Conservation (phyloP, 2,113 vertebrate genomes). For the Cyphomyrus plagiostoma region DNA sequence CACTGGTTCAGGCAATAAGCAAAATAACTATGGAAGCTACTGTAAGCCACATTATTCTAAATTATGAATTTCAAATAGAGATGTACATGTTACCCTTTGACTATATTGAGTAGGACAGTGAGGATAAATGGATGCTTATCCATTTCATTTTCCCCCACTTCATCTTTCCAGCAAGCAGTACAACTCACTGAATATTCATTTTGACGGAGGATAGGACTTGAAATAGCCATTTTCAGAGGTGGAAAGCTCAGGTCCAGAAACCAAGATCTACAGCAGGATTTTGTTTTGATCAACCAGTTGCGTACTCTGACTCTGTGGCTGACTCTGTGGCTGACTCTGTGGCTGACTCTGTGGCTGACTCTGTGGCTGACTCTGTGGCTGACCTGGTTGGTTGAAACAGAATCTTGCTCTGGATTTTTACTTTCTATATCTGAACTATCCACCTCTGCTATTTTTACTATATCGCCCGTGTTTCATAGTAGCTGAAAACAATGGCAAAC, state of each 20-base stretch:
- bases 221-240: background rate
- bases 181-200: background rate
- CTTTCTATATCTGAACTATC: background rate
- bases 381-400: background rate
- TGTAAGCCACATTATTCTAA: background rate
- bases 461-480: background rate
- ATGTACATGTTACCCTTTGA: slow-evolving; percentile 3
- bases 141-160: background rate
- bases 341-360: too few relatives aligned
- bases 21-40: background rate
- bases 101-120: background rate
- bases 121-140: background rate
- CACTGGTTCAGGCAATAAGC: background rate
- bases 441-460: background rate
- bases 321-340: too few relatives aligned
- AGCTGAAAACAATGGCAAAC: background rate
- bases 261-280: background rate
- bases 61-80: slow-evolving; percentile 7
- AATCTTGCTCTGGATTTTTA: background rate
- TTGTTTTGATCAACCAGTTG: background rate
- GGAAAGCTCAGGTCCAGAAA: background rate
- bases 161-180: background rate
- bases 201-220: background rate
- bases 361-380: too few relatives aligned
- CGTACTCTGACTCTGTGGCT: too few relatives aligned